These are phyloP conservation scores for Merops nubicus DNA, from an alignment of 2,113 vertebrate genomes.

Conservation along the genomic window DNA sequence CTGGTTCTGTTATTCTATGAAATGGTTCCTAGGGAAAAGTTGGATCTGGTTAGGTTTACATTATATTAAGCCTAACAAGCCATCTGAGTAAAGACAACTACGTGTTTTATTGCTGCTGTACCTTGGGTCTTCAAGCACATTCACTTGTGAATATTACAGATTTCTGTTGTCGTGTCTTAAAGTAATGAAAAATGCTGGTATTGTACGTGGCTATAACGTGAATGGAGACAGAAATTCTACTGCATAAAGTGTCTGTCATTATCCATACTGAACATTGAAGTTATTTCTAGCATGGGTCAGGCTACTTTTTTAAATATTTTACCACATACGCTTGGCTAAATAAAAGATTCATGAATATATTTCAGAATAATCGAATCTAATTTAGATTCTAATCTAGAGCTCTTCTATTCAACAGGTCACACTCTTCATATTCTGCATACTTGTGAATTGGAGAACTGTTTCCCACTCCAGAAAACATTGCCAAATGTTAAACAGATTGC, in stretches of 20 bases:
- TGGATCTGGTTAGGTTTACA: not conserved
- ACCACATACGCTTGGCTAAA: not conserved
- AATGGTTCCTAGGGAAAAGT: not conserved
- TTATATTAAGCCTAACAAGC: not conserved
- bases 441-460: conserved; percentile 1
- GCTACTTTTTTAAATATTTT: conserved; percentile 56
- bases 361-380: conserved; percentile 46
- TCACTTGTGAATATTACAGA: not conserved
- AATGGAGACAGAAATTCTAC: not conserved
- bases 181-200: not conserved
- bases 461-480: not conserved
- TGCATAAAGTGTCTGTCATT: not conserved
- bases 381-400: conserved; percentile 22
- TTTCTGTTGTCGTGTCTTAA: not conserved
- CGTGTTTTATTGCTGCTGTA: not conserved
- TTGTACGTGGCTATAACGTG: not conserved
- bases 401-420: conserved; percentile 37
- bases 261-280: not conserved
- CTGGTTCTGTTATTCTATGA: not conserved
- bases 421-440: not conserved
- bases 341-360: conserved; percentile 61
- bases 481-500: conserved; percentile 40
- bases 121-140: not conserved
- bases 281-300: conserved; percentile 6
- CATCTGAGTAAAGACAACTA: not conserved